These are phyloP conservation scores for Zhuqinia jingwanae DNA, from an alignment of 2,888 invertebrate genomes.

Conservation along the genomic window DNA sequence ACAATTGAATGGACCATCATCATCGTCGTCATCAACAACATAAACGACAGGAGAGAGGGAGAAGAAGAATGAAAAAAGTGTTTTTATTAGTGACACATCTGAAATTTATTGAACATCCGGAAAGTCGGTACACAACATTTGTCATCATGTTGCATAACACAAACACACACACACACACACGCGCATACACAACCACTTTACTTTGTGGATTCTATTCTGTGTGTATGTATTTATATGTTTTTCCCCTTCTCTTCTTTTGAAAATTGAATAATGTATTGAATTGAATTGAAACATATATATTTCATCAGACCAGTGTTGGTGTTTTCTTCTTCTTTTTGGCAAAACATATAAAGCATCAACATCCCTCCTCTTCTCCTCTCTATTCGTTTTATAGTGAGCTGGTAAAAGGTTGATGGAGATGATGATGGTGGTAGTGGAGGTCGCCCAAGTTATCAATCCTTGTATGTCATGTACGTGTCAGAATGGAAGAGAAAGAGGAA, in stretches of 20 bases:
- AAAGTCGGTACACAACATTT: conserved; percentile 25
- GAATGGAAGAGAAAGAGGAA: conserved; percentile 29
- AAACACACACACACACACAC: not conserved
- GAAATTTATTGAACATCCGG: conserved; percentile 53
- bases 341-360: not conserved
- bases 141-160: conserved; percentile 7
- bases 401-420: not conserved
- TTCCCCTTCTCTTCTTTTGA: too few species aligned
- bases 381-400: not conserved
- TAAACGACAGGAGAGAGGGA: not conserved
- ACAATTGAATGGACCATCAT: conserved; percentile 3
- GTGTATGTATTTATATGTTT: too few species aligned
- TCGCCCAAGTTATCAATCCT: conserved; percentile 53
- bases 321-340: not conserved
- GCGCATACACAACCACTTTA: not conserved
- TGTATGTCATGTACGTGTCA: conserved; percentile 55
- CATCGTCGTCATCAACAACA: not conserved
- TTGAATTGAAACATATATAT: too few species aligned
- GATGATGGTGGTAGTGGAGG: conserved; percentile 34
- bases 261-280: too few species aligned
- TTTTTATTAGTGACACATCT: conserved; percentile 37
- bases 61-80: conserved; percentile 1
- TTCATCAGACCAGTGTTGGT: not conserved
- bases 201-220: too few species aligned
- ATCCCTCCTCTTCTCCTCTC: not conserved